Evolutionary conservation across 2,797 vertebrate genomes (phyloP).

Genomic region (Eulemur rubriventer): DNA sequence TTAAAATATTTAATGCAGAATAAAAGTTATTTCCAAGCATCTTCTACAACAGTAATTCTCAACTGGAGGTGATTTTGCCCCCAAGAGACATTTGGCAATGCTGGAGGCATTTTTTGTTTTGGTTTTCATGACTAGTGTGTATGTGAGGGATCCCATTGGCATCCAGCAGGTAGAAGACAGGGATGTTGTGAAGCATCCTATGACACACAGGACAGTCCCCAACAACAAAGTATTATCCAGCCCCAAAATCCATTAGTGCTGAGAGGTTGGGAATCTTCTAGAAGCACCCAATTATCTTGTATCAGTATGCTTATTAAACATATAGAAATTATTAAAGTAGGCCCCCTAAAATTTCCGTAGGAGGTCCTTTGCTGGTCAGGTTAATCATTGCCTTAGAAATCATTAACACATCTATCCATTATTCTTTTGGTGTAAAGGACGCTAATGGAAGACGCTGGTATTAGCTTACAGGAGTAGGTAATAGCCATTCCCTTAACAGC

Average conservation of each 20-base stretch:
- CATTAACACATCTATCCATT: background rate
- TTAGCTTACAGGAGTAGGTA: background rate
- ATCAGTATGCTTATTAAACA: background rate
- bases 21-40: background rate
- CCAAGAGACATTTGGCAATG: background rate
- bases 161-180: background rate
- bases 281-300: conserved; percentile 5
- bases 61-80: background rate
- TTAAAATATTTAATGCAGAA: conserved; percentile 22
- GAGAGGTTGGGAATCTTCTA: background rate
- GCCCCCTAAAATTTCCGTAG: background rate
- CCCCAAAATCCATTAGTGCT: background rate
- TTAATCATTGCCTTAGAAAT: background rate
- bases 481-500: background rate
- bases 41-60: conserved; percentile 7
- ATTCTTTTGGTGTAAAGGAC: background rate
- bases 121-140: background rate
- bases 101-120: background rate
- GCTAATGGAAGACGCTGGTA: background rate
- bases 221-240: background rate
- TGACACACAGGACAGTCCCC: background rate
- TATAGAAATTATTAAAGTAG: background rate
- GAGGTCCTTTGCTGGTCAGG: background rate
- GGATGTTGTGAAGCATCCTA: background rate
- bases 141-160: background rate